These are phyloP conservation scores for Umimayanthus kanabou DNA, from an alignment of 92 coral and sea anemone species.

Conservation along the genomic window DNA sequence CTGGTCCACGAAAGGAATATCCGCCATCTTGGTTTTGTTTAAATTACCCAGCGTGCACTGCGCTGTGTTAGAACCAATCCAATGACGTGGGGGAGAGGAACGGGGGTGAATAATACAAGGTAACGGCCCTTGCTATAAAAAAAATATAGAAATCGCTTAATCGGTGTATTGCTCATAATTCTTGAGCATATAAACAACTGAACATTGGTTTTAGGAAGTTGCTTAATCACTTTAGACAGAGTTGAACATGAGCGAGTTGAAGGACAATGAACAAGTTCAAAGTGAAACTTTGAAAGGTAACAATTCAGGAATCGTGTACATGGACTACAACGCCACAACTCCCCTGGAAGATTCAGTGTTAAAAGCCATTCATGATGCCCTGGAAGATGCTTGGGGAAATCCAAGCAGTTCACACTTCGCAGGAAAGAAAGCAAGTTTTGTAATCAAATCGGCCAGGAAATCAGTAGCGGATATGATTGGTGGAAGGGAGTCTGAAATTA, in stretches of 20 bases:
- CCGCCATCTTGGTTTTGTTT: conserved; percentile 66
- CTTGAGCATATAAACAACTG: not conserved
- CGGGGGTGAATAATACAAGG: no score
- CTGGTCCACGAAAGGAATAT: conserved; percentile 74
- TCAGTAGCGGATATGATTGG: conserved; percentile 84
- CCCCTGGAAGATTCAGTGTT: conserved; percentile 88
- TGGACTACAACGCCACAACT: conserved; percentile 97
- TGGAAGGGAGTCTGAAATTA: conserved; percentile 67
- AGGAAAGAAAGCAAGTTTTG: conserved; percentile 81
- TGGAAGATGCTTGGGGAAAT: conserved; percentile 98
- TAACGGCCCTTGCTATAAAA: no score
- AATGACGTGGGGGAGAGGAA: conserved; percentile 37
- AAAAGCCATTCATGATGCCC: conserved; percentile 79
- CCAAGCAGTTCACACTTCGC: conserved; percentile 94
- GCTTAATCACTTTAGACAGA: no score
- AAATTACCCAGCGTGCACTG: conserved; percentile 22
- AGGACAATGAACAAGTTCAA: not conserved
- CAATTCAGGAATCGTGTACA: conserved; percentile 48
- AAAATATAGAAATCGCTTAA: no score
- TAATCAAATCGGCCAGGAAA: conserved; percentile 75
- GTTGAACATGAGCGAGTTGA: not conserved
- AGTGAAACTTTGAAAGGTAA: not conserved
- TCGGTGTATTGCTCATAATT: not conserved
- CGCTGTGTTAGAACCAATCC: not conserved
- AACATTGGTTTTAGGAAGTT: not conserved